phyloP scores from a whole-genome alignment of 2,888 invertebrate genomes.

The Mesopsocus fuscifrons region DNA sequence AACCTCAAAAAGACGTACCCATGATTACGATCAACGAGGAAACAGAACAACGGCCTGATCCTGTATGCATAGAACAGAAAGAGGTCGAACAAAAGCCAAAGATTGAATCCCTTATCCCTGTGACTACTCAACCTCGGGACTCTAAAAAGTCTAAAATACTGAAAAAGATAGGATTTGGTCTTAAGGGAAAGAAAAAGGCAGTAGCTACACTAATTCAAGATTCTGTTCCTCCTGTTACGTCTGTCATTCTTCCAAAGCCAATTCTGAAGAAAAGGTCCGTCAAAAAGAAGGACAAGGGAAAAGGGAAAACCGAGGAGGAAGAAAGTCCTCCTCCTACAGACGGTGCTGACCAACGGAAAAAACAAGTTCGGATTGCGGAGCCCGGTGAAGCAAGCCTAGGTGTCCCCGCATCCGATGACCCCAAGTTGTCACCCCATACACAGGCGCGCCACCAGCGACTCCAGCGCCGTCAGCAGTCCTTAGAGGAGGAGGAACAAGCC shows the following conservation, averaged over 20 bases:
- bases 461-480: slow-evolving; percentile 17
- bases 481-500: slow-evolving; percentile 32
- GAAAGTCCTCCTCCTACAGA: no score
- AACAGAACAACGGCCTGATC: not conserved
- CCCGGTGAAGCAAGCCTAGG: slow-evolving; percentile 16
- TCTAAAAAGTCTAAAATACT: slow-evolving; percentile 12
- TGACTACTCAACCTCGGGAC: not conserved
- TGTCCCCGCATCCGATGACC: slow-evolving; percentile 10
- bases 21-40: not conserved
- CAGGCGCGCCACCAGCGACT: slow-evolving; percentile 21
- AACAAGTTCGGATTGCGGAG: slow-evolving; percentile 18
- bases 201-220: slow-evolving; percentile 1
- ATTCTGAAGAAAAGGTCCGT: slow-evolving; percentile 37
- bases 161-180: slow-evolving; percentile 21
- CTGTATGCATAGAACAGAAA: not conserved
- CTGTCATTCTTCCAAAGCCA: slow-evolving; percentile 38
- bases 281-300: slow-evolving; percentile 8
- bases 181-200: slow-evolving; percentile 15
- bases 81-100: not conserved
- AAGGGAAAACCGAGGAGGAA: slow-evolving; percentile 23
- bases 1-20: slow-evolving; percentile 16
- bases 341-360: slow-evolving; percentile 17
- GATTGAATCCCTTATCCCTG: not conserved
- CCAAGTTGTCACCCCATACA: slow-evolving; percentile 8
- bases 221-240: not conserved